A percentile compares a stretch with the other conserved stretches of the same genome.
phyloP scores from a whole-genome alignment of 2,797 vertebrate species.

The Momotus momota region DNA sequence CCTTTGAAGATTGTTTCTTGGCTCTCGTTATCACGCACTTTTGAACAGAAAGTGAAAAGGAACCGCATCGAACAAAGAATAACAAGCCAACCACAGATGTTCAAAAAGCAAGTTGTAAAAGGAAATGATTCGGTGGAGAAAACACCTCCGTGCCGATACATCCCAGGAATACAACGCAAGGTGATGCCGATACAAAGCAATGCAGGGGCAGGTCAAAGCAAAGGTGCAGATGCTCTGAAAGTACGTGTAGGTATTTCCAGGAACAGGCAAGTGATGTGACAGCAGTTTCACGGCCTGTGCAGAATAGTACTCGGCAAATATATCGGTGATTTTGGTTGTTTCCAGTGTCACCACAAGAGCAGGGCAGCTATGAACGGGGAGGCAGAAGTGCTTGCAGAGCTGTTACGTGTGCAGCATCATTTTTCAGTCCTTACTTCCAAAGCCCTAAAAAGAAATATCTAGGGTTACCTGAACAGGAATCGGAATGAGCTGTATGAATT shows the following conservation, averaged over 20 bases:
- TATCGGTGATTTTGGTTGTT: background rate
- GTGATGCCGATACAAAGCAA: background rate
- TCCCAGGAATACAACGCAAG: no score
- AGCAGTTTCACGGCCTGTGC: background rate
- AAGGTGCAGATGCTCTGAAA: background rate
- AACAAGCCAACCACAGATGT: background rate
- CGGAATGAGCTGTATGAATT: background rate
- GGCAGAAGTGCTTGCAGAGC: background rate
- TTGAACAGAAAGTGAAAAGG: background rate
- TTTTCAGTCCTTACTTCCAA: background rate
- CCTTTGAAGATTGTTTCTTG: background rate
- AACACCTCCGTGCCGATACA: background rate
- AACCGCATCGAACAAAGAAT: background rate
- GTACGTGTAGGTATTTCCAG: background rate
- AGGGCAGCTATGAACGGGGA: background rate
- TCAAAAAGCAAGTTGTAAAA: background rate
- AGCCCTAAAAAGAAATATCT: background rate
- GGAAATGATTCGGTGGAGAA: background rate
- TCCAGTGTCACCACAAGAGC: background rate
- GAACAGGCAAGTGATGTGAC: background rate
- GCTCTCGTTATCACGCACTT: background rate
- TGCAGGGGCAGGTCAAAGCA: background rate
- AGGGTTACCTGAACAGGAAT: background rate
- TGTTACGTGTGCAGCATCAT: background rate
- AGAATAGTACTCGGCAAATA: background rate